Conservation (phyloP, 2,797 vertebrate genomes). For the Alectoris magna region DNA sequence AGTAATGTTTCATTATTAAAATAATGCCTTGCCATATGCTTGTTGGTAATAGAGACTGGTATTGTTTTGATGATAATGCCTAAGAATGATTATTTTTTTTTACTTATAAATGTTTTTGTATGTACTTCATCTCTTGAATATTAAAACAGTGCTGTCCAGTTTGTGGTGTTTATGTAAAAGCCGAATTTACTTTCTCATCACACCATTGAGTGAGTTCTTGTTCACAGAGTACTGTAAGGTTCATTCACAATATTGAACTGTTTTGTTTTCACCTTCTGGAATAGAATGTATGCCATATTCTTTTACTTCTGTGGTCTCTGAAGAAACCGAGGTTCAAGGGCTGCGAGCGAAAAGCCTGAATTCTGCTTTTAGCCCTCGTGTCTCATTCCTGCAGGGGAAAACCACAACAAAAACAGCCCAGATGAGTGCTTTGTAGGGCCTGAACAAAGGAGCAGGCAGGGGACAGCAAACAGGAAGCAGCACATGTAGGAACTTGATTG, state of each 20-base stretch:
- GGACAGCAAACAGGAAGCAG: not conserved
- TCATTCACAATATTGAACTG: not conserved
- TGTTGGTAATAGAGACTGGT: not conserved
- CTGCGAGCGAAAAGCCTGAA: not conserved
- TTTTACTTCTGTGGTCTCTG: not conserved
- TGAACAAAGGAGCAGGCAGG: not conserved
- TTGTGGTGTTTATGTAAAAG: slow-evolving; percentile 1
- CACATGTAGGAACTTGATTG: not conserved
- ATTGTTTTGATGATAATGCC: not conserved
- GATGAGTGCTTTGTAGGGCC: not conserved
- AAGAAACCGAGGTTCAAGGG: not conserved
- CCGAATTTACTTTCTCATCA: not conserved
- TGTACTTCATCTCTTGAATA: not conserved
- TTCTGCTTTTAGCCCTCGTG: not conserved
- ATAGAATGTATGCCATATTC: not conserved
- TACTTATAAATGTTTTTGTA: not conserved
- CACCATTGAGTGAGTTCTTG: not conserved
- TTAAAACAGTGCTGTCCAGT: not conserved
- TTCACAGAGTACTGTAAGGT: not conserved
- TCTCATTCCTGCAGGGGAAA: not conserved
- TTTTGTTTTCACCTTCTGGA: slow-evolving; percentile 7
- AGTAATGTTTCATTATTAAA: not conserved
- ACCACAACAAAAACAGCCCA: not conserved
- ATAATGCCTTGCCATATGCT: not conserved
- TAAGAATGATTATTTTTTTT: not conserved